Conservation (phyloP, 2,113 vertebrate genomes). For the Arenaria interpres region DNA sequence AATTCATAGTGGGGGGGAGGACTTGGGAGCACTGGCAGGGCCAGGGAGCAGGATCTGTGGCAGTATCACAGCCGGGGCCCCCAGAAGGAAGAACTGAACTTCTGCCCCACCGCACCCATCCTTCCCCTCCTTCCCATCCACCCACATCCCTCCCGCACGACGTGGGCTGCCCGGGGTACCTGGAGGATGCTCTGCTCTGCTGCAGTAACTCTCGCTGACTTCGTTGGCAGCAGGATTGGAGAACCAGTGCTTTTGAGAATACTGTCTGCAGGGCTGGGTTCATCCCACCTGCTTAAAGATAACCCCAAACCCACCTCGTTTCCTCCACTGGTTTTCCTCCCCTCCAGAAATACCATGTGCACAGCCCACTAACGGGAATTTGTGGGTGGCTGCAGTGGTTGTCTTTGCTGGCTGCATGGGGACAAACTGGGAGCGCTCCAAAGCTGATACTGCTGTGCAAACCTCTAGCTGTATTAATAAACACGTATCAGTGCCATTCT, state of each 20-base stretch:
- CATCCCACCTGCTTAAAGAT: neutral
- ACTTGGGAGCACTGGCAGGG: neutral
- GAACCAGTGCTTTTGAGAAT: neutral
- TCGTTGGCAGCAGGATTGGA: neutral
- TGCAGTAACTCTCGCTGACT: neutral
- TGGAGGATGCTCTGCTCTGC: neutral
- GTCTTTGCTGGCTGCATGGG: neutral
- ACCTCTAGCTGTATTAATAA: neutral
- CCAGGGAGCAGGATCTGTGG: neutral
- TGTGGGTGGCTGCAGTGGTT: neutral
- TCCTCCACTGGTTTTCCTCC: neutral
- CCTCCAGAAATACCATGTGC: neutral
- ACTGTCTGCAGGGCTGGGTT: neutral
- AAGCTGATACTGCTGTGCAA: neutral
- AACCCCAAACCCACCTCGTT: neutral
- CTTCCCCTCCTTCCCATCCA: neutral
- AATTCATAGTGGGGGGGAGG: neutral
- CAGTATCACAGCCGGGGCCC: rapidly evolving
- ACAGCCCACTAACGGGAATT: neutral
- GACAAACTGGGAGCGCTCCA: neutral
- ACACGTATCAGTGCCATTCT: neutral
- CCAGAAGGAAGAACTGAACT: neutral
- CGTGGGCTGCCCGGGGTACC: neutral
- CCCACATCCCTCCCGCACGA: rapidly evolving
- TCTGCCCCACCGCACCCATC: neutral